A percentile compares a stretch with the other conserved stretches of the same genome.
These are phyloP conservation scores for Dendrolimus kikuchii DNA, from an alignment of 1,140 invertebrate genomes.

Conservation along the genomic window DNA sequence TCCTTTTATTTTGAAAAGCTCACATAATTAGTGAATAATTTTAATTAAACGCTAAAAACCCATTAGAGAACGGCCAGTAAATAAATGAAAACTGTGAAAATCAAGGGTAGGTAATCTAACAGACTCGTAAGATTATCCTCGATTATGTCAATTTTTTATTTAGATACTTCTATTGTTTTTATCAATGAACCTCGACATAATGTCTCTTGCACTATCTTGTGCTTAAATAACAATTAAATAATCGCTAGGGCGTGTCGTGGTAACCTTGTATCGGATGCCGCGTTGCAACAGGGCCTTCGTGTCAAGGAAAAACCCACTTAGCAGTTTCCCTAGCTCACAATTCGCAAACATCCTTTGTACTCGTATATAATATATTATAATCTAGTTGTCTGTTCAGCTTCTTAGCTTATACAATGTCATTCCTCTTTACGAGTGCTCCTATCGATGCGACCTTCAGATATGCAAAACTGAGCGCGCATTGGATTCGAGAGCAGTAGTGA, in stretches of 20 bases:
- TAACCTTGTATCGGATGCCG: slow-evolving; percentile 61
- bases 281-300: slow-evolving; percentile 62
- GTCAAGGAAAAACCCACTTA: slow-evolving; percentile 69
- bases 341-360: slow-evolving; percentile 20
- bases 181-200: slow-evolving; percentile 19
- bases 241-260: slow-evolving; percentile 63
- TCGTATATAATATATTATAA: slow-evolving; percentile 4
- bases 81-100: no score
- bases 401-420: neutral
- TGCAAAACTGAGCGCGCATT: no score
- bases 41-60: no score
- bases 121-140: no score
- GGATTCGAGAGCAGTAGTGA: no score
- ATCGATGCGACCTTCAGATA: no score
- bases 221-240: slow-evolving; percentile 69
- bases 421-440: neutral
- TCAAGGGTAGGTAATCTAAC: no score
- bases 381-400: no score
- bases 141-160: neutral
- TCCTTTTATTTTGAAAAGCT: no score
- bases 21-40: no score
- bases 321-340: slow-evolving; percentile 65
- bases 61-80: no score
- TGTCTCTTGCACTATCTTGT: slow-evolving; percentile 36
- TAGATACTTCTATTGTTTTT: slow-evolving; percentile 5